Evolutionary conservation across 2,797 vertebrate genomes (phyloP).

Genomic region (Cossypha polioptera): DNA sequence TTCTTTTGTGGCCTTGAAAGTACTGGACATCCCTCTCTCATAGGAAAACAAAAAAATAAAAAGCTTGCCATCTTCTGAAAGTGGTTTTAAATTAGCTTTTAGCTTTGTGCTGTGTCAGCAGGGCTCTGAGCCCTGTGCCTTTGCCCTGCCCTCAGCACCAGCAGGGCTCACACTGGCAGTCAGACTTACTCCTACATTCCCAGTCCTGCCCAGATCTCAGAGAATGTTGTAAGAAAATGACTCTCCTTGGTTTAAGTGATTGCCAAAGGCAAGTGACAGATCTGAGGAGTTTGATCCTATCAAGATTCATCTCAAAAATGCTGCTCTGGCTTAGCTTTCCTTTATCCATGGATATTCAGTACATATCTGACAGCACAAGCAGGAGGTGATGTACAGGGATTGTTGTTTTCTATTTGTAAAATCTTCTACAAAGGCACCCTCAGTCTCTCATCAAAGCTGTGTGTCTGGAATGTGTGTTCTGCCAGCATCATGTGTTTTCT

Average conservation of each 20-base stretch:
- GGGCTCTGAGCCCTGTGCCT: not conserved
- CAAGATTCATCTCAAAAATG: not conserved
- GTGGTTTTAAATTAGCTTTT: not conserved
- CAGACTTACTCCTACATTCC: not conserved
- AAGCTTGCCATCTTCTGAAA: not conserved
- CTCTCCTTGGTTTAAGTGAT: not conserved
- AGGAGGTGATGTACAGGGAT: not conserved
- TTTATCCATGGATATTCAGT: not conserved
- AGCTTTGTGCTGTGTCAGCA: not conserved
- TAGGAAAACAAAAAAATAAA: too few relatives aligned
- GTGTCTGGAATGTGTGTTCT: not conserved
- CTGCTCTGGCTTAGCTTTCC: not conserved
- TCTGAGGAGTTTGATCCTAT: not conserved
- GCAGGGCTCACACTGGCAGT: not conserved
- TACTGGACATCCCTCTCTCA: not conserved
- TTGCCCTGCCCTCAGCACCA: not conserved
- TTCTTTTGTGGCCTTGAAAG: not conserved
- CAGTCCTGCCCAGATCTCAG: not conserved
- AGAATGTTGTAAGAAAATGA: not conserved
- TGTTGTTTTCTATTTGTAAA: not conserved
- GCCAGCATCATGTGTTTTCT: not conserved
- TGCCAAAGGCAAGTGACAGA: not conserved
- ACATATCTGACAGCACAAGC: accelerated
- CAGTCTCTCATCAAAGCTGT: not conserved
- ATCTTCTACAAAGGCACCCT: not conserved